phyloP scores from a whole-genome alignment of 2,797 vertebrate genomes.

The Hoplostethus mediterraneus region DNA sequence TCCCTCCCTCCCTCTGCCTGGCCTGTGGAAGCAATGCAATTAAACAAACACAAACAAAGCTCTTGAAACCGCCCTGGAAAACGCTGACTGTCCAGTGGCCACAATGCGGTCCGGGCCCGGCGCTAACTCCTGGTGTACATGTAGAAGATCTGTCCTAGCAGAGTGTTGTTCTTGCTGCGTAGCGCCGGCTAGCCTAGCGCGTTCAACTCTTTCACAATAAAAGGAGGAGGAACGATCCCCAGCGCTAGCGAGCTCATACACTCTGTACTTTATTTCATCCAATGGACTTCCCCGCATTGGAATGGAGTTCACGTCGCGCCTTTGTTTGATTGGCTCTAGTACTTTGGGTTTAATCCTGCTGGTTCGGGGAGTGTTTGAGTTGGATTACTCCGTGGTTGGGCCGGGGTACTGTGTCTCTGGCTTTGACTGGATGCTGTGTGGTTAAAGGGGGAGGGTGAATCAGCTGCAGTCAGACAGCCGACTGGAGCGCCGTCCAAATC shows the following conservation, averaged over 20 bases:
- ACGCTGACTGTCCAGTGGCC: slow-evolving; percentile 74
- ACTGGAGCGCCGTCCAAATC: slow-evolving; percentile 82
- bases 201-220: too few species aligned
- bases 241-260: slow-evolving; percentile 69
- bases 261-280: slow-evolving; percentile 70
- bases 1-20: slow-evolving; percentile 55
- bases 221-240: slow-evolving; percentile 24
- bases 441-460: slow-evolving; percentile 67
- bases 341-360: slow-evolving; percentile 83
- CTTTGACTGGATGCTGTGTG: slow-evolving; percentile 73
- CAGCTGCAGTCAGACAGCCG: slow-evolving; percentile 83
- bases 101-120: slow-evolving; percentile 45
- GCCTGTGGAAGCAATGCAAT: slow-evolving; percentile 84
- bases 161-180: not conserved
- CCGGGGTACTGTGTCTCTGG: slow-evolving; percentile 74
- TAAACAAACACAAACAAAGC: slow-evolving; percentile 82
- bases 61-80: slow-evolving; percentile 72
- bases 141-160: slow-evolving; percentile 11
- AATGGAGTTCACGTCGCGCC: slow-evolving; percentile 73
- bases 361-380: slow-evolving; percentile 83
- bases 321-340: slow-evolving; percentile 82
- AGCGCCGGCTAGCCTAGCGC: too few species aligned
- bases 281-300: slow-evolving; percentile 76
- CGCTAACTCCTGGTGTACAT: slow-evolving; percentile 52
- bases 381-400: slow-evolving; percentile 81